A percentile compares a stretch with the other conserved stretches of the same genome.
Conservation (phyloP, 2,888 invertebrate genomes). For the Scrobipalpa atriplicella region DNA sequence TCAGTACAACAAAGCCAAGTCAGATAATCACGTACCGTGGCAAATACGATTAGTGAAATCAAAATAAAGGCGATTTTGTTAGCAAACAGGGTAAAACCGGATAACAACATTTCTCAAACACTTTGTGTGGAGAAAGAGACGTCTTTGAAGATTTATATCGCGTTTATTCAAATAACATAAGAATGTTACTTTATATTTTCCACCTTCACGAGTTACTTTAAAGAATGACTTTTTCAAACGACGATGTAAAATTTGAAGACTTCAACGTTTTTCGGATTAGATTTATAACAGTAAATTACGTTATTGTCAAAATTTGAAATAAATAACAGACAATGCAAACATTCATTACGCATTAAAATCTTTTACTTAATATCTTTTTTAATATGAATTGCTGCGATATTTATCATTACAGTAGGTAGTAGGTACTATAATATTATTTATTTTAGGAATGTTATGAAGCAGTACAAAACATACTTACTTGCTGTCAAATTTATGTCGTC, state of each 20-base stretch:
- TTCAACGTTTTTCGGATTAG: too few species aligned
- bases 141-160: slow-evolving; percentile 23
- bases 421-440: too few species aligned
- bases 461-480: too few species aligned
- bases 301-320: too few species aligned
- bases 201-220: slow-evolving; percentile 2
- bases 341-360: too few species aligned
- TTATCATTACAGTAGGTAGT: too few species aligned
- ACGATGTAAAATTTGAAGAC: neutral
- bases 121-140: slow-evolving; percentile 22
- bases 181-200: slow-evolving; percentile 22
- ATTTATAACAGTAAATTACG: too few species aligned
- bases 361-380: too few species aligned
- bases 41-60: slow-evolving; percentile 56
- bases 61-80: slow-evolving; percentile 58
- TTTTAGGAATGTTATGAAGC: too few species aligned
- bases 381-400: too few species aligned
- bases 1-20: slow-evolving; percentile 47
- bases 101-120: slow-evolving; percentile 24
- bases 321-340: too few species aligned
- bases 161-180: slow-evolving; percentile 26
- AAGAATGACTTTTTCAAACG: neutral
- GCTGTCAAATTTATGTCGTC: too few species aligned
- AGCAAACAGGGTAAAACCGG: slow-evolving; percentile 52
- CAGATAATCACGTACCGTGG: slow-evolving; percentile 51